A percentile compares a stretch with the other conserved stretches of the same genome.
These are phyloP conservation scores for Drosophila melanosoma DNA, from an alignment of 2,888 invertebrate genomes.

Conservation along the genomic window DNA sequence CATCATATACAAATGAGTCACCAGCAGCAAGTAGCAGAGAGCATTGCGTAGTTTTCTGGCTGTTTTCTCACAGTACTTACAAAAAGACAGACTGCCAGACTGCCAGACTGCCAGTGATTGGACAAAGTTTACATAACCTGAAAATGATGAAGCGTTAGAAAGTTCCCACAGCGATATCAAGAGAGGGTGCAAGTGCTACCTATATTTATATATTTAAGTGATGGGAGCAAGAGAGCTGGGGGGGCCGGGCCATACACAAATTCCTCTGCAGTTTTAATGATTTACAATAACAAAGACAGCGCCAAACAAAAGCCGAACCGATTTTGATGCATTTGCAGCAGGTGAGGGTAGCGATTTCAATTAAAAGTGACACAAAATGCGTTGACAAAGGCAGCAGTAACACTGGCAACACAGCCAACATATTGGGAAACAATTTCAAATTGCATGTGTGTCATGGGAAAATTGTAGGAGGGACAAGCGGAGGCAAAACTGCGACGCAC, in stretches of 20 bases:
- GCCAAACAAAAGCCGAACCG: conserved; percentile 41
- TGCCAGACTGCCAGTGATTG: conserved; percentile 44
- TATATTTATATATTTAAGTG: conserved; percentile 13
- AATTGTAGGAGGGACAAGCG: conserved; percentile 36
- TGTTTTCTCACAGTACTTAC: conserved; percentile 76
- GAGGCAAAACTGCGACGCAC: conserved; percentile 62
- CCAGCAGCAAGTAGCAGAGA: not conserved
- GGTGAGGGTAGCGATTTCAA: conserved; percentile 75
- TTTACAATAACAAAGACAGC: conserved; percentile 72
- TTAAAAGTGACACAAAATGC: conserved; percentile 76
- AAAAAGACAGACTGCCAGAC: conserved; percentile 29
- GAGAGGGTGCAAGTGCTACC: conserved; percentile 27
- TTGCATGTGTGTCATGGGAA: conserved; percentile 73
- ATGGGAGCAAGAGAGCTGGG: conserved; percentile 8
- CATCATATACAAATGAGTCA: conserved; percentile 68
- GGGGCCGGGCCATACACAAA: conserved; percentile 24
- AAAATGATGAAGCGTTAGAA: conserved; percentile 66
- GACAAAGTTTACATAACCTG: conserved; percentile 74
- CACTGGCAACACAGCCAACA: conserved; percentile 41
- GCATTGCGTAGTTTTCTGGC: conserved; percentile 58
- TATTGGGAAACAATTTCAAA: conserved; percentile 72
- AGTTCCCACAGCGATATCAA: conserved; percentile 66
- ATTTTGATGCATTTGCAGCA: conserved; percentile 72
- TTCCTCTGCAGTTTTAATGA: conserved; percentile 68
- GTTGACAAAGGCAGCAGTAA: conserved; percentile 57